Evolutionary conservation across 2,113 vertebrate genomes (phyloP), one percentile per base, ranked within the genome.

Genomic region (Petrocephalus microphthalmus): DNA sequence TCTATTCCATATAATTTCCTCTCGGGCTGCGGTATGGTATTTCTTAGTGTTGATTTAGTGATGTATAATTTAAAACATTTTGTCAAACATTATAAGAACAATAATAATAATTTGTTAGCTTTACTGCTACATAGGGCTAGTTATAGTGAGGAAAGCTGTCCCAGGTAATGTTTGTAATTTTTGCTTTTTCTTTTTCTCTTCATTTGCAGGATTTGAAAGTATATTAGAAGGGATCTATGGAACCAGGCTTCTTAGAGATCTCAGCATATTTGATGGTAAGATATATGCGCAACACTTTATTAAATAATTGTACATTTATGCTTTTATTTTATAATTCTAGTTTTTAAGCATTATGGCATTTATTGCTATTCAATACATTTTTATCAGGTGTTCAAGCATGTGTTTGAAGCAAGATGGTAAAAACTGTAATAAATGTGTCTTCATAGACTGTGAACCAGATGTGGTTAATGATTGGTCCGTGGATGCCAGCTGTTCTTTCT

Each of bases 181-280:
- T 13, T 2, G 6, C 0, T 53, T 57, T 37, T 22, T 8, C 6
- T 78, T 53, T 91, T 89, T 92, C 89, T 93, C 89, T 93, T 92
- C 93, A 89, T 92, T 82, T 95, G 89, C 94, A 99, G 98, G 98
- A 92, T 98, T 99, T 96, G 98, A 99, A 96, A 98, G 97, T 95
- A 99, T 99, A 94, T 96, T 99, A 95, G 98, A 99, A 96, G 98
- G 98, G 94, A 97, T 99, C 95, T 99, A 98, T 97, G 98, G 98
- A 94, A 96, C 96, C 93, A 95, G 98, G 96, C 95, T 99, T 94
- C 95, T 97, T 95, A 97, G 96, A 96, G 98, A 99, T 95, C 97
- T 99, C 94, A 97, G 95, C 95, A 98, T 99, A 96, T 99, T 99
- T 96, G 97, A 98, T 96, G 97, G 98, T 99, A 96, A 95, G 95